Conservation (phyloP, 2,797 vertebrate species). For the Sciurus carolinensis region DNA sequence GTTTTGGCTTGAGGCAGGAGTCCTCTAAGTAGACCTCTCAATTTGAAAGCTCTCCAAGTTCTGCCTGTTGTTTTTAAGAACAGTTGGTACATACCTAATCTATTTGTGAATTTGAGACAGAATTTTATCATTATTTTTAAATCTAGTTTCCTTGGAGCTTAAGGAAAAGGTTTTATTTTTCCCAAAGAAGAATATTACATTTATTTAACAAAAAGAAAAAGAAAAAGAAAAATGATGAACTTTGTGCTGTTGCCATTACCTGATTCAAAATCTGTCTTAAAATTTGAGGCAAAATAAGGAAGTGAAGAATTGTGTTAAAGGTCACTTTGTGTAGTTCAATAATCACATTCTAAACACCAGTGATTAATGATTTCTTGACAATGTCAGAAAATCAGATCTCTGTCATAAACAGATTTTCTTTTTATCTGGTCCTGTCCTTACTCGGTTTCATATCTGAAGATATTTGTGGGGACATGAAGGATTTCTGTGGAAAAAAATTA, state of each 20-base stretch:
- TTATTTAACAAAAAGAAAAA: constrained; percentile 72
- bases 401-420: background rate
- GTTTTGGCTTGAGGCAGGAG: constrained; percentile 66
- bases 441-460: constrained; percentile 48
- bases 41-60: constrained; percentile 76
- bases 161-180: constrained; percentile 71
- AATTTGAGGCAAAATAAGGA: constrained; percentile 43
- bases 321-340: constrained; percentile 47
- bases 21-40: constrained; percentile 67
- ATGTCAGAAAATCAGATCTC: constrained; percentile 42
- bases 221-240: background rate
- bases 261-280: constrained; percentile 64
- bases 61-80: constrained; percentile 74
- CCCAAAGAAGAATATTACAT: constrained; percentile 72
- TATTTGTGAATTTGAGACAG: constrained; percentile 77
- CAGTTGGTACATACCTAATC: constrained; percentile 74
- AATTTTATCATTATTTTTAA: constrained; percentile 79
- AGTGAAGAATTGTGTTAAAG: background rate
- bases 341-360: background rate
- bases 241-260: constrained; percentile 7
- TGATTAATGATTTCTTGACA: constrained; percentile 8
- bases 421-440: background rate
- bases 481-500: constrained; percentile 24
- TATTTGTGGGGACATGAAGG: background rate
- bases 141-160: constrained; percentile 76